Conservation (phyloP, 1,140 invertebrate species). For the Rhopalosiphum padi region DNA sequence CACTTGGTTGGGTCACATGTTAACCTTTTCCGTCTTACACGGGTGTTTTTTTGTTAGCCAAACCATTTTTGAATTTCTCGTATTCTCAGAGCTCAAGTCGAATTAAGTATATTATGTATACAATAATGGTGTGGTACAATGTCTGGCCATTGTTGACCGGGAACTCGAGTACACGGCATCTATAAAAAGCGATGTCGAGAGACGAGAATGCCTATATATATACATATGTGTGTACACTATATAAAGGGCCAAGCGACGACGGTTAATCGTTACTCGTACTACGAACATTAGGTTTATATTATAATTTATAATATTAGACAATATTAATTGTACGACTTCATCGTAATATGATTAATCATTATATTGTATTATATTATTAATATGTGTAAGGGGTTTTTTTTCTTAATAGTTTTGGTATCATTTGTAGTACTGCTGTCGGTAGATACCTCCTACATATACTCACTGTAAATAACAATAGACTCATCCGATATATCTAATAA, state of each 20-base stretch:
- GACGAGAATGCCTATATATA: not conserved
- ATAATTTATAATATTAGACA: constrained; percentile 19
- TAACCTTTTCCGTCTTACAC: not conserved
- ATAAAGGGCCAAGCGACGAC: not conserved
- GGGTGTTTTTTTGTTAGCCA: not conserved
- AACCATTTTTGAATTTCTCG: not conserved
- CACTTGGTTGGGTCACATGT: not conserved
- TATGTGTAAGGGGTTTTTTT: not conserved
- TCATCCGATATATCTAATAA: not conserved
- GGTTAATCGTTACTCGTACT: not conserved
- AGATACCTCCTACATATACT: not conserved
- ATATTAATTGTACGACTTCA: constrained; percentile 11
- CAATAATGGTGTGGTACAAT: not conserved
- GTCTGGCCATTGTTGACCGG: not conserved
- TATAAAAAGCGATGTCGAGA: not conserved
- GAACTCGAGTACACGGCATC: not conserved
- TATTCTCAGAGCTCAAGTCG: not conserved
- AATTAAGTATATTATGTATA: not conserved
- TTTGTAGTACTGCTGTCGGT: not conserved
- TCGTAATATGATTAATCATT: constrained; percentile 9
- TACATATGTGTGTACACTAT: not conserved
- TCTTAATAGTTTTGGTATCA: constrained; percentile 5
- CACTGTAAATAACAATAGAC: constrained; percentile 10
- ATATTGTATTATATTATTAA: not conserved
- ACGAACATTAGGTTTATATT: not conserved